Percentiles rank a stretch among this genome's conserved stretches.
Evolutionary conservation across 2,888 invertebrate species (phyloP).

Genomic region (Drosophila yooni): DNA sequence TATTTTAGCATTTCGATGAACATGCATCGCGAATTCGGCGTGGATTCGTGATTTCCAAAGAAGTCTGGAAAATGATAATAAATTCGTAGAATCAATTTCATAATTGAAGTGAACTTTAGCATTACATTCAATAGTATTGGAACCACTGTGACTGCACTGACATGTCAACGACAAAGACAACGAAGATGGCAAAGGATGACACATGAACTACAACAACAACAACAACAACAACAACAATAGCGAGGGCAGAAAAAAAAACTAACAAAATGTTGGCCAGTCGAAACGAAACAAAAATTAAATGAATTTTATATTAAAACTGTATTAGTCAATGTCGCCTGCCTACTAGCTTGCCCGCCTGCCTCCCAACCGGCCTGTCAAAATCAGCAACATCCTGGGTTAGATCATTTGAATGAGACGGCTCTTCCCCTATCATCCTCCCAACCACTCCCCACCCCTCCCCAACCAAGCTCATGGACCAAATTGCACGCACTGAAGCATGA

Average conservation of each 20-base stretch:
- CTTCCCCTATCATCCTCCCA: constrained; percentile 7
- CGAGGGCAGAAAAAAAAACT: background rate
- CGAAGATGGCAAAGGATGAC: constrained; percentile 34
- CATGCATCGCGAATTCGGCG: too few species aligned
- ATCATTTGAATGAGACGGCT: constrained; percentile 72
- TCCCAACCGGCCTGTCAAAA: constrained; percentile 60
- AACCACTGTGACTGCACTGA: constrained; percentile 55
- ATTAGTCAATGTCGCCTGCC: constrained; percentile 54
- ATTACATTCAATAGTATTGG: background rate
- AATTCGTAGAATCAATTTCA: background rate
- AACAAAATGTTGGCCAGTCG: constrained; percentile 58
- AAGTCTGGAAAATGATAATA: background rate
- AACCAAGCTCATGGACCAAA: constrained; percentile 42
- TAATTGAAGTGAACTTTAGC: background rate
- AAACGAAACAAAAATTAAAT: constrained; percentile 63
- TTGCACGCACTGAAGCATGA: constrained; percentile 78
- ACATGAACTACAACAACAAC: constrained; percentile 42
- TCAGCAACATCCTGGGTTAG: constrained; percentile 70
- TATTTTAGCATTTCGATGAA: too few species aligned
- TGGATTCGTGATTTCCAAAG: background rate
- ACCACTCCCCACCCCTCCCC: background rate
- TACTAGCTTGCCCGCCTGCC: constrained; percentile 4
- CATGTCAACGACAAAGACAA: constrained; percentile 64
- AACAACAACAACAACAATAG: constrained; percentile 40
- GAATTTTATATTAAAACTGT: constrained; percentile 76